Evolutionary conservation across 2,888 invertebrate genomes (phyloP).

Genomic region (Lasioglossum marginatum): DNA sequence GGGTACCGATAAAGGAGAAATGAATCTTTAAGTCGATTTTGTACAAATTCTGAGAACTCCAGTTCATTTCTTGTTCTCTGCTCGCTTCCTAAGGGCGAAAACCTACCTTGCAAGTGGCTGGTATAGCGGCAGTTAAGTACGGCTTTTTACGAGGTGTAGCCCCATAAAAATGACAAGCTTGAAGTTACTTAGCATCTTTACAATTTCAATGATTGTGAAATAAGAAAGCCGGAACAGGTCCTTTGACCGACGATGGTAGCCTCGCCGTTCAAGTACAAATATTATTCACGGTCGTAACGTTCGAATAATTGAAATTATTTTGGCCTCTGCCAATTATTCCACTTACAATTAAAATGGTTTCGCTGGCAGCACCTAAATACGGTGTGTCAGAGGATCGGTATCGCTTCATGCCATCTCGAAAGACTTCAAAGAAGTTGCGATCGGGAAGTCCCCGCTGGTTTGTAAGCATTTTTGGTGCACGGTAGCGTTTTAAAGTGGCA

Average conservation of each 20-base stretch:
- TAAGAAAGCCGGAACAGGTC: neutral
- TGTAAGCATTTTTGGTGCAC: neutral
- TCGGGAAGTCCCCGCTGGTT: neutral
- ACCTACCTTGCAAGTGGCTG: neutral
- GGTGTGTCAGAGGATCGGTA: neutral
- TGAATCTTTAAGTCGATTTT: neutral
- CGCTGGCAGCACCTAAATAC: neutral
- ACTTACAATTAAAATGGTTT: neutral
- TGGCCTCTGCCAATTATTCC: neutral
- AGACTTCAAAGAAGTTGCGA: neutral
- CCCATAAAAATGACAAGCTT: conserved; percentile 6
- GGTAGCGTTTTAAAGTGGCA: conserved; percentile 2
- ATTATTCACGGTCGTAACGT: neutral
- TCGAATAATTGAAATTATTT: neutral
- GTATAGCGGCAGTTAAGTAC: neutral
- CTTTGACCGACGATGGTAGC: neutral
- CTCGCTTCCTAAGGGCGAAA: neutral
- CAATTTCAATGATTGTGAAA: neutral
- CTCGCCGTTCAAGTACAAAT: neutral
- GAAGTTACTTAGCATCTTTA: neutral
- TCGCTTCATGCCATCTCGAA: neutral
- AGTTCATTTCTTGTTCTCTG: neutral
- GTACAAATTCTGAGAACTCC: neutral
- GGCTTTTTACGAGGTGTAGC: neutral
- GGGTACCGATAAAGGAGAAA: neutral